Evolutionary conservation across 2,888 invertebrate species (phyloP).

Genomic region (Cheilosia grossa): DNA sequence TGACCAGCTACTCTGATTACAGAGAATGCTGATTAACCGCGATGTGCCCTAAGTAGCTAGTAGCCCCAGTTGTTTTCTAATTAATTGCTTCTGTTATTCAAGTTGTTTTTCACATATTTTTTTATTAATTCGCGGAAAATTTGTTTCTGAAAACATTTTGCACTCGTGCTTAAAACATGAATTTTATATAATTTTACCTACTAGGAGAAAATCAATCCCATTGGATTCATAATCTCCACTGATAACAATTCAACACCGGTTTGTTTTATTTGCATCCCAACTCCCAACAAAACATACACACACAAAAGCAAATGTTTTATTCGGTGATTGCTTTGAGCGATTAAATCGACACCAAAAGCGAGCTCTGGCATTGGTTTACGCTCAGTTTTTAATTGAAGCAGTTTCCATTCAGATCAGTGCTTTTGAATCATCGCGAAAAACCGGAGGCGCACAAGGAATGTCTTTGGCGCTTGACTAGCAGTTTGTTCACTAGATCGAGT

Average conservation of each 20-base stretch:
- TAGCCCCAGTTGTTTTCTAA: background rate
- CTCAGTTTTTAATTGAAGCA: slow-evolving; percentile 49
- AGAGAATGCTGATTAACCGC: too few relatives aligned
- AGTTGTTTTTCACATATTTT: background rate
- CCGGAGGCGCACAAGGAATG: background rate
- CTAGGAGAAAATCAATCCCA: background rate
- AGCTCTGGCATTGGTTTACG: slow-evolving; percentile 24
- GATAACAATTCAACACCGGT: slow-evolving; percentile 46
- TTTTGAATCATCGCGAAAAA: slow-evolving; percentile 20
- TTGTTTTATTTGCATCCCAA: background rate
- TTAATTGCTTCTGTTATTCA: background rate
- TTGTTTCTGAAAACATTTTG: background rate
- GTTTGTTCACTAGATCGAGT: background rate
- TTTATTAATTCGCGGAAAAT: too few relatives aligned
- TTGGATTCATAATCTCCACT: background rate
- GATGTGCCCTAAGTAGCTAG: too few relatives aligned
- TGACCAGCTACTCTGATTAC: too few relatives aligned
- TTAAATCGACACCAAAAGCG: slow-evolving; percentile 55
- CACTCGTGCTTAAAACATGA: background rate
- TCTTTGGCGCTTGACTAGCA: background rate
- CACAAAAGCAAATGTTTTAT: slow-evolving; percentile 26
- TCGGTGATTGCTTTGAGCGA: slow-evolving; percentile 30
- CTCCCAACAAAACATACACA: background rate
- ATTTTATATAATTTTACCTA: slow-evolving; percentile 12
- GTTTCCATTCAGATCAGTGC: slow-evolving; percentile 34